Evolutionary conservation across 2,888 invertebrate species (phyloP).

Genomic region (Xestia xanthographa): DNA sequence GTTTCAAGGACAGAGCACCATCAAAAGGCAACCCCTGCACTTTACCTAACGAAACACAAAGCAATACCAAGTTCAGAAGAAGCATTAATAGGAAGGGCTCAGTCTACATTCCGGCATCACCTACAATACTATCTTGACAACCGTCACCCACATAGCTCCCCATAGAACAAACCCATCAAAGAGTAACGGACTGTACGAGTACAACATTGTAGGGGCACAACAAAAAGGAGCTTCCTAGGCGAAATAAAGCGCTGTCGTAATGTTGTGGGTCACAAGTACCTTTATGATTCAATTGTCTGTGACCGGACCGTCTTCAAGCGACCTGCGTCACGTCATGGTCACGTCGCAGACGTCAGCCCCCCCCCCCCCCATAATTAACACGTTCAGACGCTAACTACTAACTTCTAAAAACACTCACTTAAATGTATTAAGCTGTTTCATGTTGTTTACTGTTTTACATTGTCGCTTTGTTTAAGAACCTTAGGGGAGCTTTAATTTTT

Average conservation of each 20-base stretch:
- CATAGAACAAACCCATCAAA: conserved; percentile 26
- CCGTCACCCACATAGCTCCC: conserved; percentile 33
- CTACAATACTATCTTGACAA: conserved; percentile 47
- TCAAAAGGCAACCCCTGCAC: not conserved
- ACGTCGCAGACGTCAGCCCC: conserved; percentile 69
- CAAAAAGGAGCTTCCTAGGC: conserved; percentile 32
- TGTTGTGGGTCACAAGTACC: conserved; percentile 75
- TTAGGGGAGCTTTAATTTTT: not conserved
- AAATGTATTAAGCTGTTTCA: conserved; percentile 44
- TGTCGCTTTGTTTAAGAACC: conserved; percentile 6
- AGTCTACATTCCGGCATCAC: conserved; percentile 23
- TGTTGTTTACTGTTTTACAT: conserved; percentile 43
- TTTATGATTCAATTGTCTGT: conserved; percentile 86
- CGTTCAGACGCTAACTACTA: conserved; percentile 65
- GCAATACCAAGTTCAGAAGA: not conserved
- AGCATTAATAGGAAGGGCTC: conserved; percentile 16
- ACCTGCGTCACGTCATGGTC: conserved; percentile 78
- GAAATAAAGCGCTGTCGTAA: conserved; percentile 61
- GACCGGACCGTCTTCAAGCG: conserved; percentile 79
- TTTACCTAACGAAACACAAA: not conserved
- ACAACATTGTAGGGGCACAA: conserved; percentile 34
- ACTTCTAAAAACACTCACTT: conserved; percentile 54
- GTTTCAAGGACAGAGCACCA: not conserved
- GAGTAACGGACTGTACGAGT: conserved; percentile 14
- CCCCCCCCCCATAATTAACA: conserved; percentile 77